These are phyloP conservation scores for Eptesicus fuscus DNA, from an alignment of 2,113 vertebrate species.

Conservation along the genomic window DNA sequence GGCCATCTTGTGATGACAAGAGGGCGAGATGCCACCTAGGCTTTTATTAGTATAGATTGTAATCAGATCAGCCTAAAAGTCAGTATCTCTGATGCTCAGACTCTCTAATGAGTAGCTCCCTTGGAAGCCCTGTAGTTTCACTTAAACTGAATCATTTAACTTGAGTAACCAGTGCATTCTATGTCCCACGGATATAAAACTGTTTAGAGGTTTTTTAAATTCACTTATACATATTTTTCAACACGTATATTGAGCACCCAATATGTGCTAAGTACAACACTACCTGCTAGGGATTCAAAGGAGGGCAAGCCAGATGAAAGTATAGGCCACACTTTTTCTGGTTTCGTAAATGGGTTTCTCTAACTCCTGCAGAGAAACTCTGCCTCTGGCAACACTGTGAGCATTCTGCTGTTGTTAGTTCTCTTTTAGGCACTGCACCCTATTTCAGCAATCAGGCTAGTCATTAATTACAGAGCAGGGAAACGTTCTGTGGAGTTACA, in stretches of 20 bases:
- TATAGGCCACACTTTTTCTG: too few species aligned
- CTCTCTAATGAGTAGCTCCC: neutral
- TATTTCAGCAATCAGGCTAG: neutral
- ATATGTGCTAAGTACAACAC: neutral
- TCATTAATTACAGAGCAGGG: neutral
- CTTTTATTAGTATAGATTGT: neutral
- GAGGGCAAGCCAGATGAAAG: neutral
- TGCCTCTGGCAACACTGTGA: neutral
- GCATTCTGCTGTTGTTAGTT: neutral
- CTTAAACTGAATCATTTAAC: neutral
- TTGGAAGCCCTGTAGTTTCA: neutral
- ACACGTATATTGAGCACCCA: neutral
- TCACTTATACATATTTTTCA: neutral
- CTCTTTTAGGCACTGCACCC: neutral
- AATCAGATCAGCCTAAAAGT: neutral
- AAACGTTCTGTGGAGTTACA: neutral
- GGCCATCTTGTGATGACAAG: too few species aligned
- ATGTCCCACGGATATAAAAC: neutral
- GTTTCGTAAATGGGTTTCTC: neutral
- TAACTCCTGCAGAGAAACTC: neutral
- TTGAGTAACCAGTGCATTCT: neutral
- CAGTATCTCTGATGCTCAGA: neutral
- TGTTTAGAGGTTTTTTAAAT: neutral
- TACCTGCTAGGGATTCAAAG: neutral
- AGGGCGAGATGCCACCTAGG: too few species aligned